Percentiles rank a stretch among this genome's conserved stretches.
Evolutionary conservation across 1,140 invertebrate genomes (phyloP).

Genomic region (Achatina immaculata): DNA sequence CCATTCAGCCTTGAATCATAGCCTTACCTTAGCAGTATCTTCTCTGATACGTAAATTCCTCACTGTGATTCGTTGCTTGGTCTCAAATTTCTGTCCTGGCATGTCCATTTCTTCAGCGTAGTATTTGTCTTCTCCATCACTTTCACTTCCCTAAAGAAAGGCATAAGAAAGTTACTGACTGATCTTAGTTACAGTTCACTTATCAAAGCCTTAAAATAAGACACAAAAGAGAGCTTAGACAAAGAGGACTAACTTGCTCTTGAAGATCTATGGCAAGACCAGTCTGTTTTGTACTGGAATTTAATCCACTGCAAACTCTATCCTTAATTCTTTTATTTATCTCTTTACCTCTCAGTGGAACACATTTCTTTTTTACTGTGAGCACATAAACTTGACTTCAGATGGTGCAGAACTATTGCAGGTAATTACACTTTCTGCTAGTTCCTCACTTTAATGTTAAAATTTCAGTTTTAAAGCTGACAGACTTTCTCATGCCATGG

Average conservation of each 20-base stretch:
- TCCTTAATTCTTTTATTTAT: too few relatives aligned
- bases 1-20: too few relatives aligned
- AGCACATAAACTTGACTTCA: too few relatives aligned
- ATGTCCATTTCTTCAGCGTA: slow-evolving; percentile 83
- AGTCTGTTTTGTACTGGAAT: neutral
- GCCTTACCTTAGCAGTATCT: slow-evolving; percentile 90
- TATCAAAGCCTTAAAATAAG: neutral
- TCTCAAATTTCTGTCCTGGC: slow-evolving; percentile 93
- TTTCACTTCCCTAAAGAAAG: slow-evolving; percentile 16
- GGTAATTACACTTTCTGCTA: too few relatives aligned
- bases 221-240: neutral
- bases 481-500: too few relatives aligned
- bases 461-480: too few relatives aligned
- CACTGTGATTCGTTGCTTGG: slow-evolving; percentile 97
- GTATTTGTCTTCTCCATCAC: slow-evolving; percentile 73
- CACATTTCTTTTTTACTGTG: too few relatives aligned
- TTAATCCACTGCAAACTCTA: too few relatives aligned
- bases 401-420: too few relatives aligned
- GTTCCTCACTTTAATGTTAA: too few relatives aligned
- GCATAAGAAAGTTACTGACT: neutral
- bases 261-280: neutral
- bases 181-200: neutral
- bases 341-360: too few relatives aligned
- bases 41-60: slow-evolving; percentile 97
- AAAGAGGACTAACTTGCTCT: neutral